These are phyloP conservation scores for Phenganax stokvisi DNA, from an alignment of 92 coral and sea anemone species.

Conservation along the genomic window DNA sequence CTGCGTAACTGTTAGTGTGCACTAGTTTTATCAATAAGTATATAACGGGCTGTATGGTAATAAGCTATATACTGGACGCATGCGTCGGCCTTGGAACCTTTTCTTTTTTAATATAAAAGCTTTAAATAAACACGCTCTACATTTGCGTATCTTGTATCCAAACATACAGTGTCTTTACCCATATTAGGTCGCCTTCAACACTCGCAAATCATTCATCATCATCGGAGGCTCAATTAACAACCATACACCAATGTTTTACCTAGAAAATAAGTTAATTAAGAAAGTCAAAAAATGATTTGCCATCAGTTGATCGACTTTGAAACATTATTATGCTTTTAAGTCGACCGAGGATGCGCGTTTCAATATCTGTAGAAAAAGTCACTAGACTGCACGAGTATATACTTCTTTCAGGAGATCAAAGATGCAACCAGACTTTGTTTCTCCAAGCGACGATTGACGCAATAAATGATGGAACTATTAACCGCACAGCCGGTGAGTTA, in stretches of 20 bases:
- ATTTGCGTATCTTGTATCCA: not conserved
- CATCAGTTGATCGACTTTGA: too few relatives aligned
- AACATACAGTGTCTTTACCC: not conserved
- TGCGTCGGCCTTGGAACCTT: not conserved
- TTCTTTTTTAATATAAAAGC: not conserved
- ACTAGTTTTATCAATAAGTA: not conserved
- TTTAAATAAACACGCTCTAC: not conserved
- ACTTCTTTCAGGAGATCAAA: not conserved
- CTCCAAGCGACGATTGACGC: conserved; percentile 6
- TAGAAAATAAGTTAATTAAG: too few relatives aligned
- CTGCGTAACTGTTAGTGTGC: not conserved
- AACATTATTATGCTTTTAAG: too few relatives aligned
- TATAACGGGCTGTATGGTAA: not conserved
- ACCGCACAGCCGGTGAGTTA: conserved; percentile 6
- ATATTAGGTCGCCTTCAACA: not conserved
- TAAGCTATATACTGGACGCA: not conserved
- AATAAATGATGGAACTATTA: not conserved
- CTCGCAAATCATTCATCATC: not conserved
- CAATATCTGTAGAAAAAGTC: too few relatives aligned
- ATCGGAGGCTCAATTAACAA: not conserved
- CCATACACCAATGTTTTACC: too few relatives aligned
- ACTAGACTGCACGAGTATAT: not conserved
- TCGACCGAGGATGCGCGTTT: too few relatives aligned
- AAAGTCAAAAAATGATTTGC: too few relatives aligned
- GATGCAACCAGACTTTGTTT: not conserved